A percentile compares a stretch with the other conserved stretches of the same genome.
These are phyloP conservation scores for Fulica atra DNA, from an alignment of 2,113 vertebrate species.

Conservation along the genomic window DNA sequence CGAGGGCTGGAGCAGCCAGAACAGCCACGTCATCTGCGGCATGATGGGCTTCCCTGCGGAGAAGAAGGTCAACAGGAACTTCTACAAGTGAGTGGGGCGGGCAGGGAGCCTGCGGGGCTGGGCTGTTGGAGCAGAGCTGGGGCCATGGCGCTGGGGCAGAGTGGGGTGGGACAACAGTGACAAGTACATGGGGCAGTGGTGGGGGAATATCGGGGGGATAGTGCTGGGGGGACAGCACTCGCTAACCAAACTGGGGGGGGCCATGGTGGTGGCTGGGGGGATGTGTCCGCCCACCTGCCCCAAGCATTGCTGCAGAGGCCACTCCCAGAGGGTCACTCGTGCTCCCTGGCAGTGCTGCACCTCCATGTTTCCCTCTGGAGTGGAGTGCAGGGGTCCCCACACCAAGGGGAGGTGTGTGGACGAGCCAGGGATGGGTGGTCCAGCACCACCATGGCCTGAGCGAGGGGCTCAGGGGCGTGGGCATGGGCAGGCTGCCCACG, in stretches of 20 bases:
- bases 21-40: conserved; percentile 91
- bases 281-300: background rate
- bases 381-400: fast-evolving
- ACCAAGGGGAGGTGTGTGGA: fast-evolving
- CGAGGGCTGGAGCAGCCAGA: conserved; percentile 85
- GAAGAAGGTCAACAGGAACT: conserved; percentile 91
- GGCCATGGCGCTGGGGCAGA: fast-evolving
- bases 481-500: fast-evolving
- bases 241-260: fast-evolving
- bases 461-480: fast-evolving
- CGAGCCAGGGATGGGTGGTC: background rate
- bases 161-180: background rate
- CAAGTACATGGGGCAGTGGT: background rate
- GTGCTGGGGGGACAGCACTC: background rate
- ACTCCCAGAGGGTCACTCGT: background rate
- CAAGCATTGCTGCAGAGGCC: background rate
- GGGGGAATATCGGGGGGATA: background rate
- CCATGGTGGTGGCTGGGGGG: fast-evolving
- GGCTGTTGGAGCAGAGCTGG: no score
- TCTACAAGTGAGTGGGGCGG: conserved; percentile 88
- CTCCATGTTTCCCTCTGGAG: fast-evolving
- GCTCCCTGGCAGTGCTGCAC: background rate
- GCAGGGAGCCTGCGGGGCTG: fast-evolving
- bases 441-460: fast-evolving
- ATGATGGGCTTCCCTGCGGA: conserved; percentile 94